Evolutionary conservation across 2,113 vertebrate species (phyloP), one percentile per base, ranked within the genome.

Genomic region (Oxygymnocypris stewartii): DNA sequence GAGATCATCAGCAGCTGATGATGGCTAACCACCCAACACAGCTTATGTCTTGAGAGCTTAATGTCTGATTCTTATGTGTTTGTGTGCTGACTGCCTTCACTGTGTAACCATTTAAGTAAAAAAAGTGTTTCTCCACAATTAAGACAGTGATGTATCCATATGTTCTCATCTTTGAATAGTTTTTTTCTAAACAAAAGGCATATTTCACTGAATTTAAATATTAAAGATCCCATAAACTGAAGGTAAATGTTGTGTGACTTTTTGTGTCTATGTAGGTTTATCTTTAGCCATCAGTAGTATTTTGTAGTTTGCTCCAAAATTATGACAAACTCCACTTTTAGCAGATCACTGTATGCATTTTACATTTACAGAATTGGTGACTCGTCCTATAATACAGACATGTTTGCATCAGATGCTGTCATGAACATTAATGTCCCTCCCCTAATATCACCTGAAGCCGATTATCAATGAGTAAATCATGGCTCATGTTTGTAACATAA

Each of bases 101-200:
- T 95, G 93, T 94, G 94, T 91, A 94, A 74, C 69, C 31, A 93
- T 91, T 74, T 88, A 93, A 94, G 44, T 49, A 42, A 90, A 92
- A 84, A 89, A 75, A 89, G 93, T 71, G 83, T 90, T 90, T 90
- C 59, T 91, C 88, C 88, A 88, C 25, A 88, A 91, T 94, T 90
- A 93, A 93, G 77, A 94, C 95, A 82, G 96, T 95, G 94, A 97
- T 97, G 97, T 97, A 96, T 91, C 90, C 93, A 78, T 59, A 65
- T 89, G 90, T 84, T 90, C 84, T 88, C 91, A 93, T 94, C 91
- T 91, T 91, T 93, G 90, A 87, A 81, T 59, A 71, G 51, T 20
- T 28, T 16, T 12, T 28, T 16, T 12, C 16, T 14, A 47, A 74
- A n/a, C 71, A 42, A 42, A 49, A 13, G n/a, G 28, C 49, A 37